A percentile compares a stretch with the other conserved stretches of the same genome.
Evolutionary conservation across 2,113 vertebrate species (phyloP).

Genomic region (Ceyx melanurus): DNA sequence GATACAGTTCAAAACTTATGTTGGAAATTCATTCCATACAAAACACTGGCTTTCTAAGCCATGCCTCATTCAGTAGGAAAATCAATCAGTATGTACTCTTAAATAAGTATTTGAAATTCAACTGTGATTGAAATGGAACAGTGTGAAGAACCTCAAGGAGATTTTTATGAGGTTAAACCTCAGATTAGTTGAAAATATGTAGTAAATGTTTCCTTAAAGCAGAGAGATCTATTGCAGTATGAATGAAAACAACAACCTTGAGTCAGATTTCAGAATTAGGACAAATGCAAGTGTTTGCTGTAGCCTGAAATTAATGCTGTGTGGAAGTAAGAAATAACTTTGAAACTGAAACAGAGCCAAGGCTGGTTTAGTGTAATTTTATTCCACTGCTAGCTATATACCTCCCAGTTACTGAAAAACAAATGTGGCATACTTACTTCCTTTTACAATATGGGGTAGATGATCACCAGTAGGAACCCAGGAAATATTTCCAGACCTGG

Average conservation of each 20-base stretch:
- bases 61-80: neutral
- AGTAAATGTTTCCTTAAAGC: neutral
- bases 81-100: neutral
- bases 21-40: neutral
- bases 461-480: neutral
- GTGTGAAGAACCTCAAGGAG: neutral
- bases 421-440: neutral
- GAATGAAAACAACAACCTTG: constrained; percentile 36
- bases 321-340: constrained; percentile 45
- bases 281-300: constrained; percentile 48
- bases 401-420: neutral
- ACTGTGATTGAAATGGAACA: neutral
- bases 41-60: neutral
- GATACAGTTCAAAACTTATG: accelerated
- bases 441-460: neutral
- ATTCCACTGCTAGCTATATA: neutral
- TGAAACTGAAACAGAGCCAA: constrained; percentile 49
- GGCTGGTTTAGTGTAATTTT: constrained; percentile 37
- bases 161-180: neutral
- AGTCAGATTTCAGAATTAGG: constrained; percentile 57
- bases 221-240: neutral
- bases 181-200: neutral
- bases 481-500: neutral
- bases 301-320: constrained; percentile 44
- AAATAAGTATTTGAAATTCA: constrained; percentile 1